Evolutionary conservation across 2,113 vertebrate species (phyloP), one percentile per base, ranked within the genome.

Genomic region (Dunckerocampus dactyliophorus): DNA sequence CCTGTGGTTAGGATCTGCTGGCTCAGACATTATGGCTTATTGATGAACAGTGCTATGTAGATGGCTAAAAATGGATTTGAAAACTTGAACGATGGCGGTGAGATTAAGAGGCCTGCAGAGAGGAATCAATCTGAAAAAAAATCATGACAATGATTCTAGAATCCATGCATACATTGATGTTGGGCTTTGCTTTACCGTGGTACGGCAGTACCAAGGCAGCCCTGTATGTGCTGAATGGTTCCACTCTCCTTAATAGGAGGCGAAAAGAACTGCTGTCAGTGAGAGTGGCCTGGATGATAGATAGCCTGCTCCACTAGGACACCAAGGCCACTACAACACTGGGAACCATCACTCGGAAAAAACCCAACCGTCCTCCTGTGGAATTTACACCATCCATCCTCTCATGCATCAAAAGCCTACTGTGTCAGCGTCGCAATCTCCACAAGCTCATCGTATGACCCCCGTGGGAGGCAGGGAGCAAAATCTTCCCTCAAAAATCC

Each of bases 181-280:
- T n/a, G 47, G 47, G 0, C 2, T 9, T 19, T 50, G 39, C 39
- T 43, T 13, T 43, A 14, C 31, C 12, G 11, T 19, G 47, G 47
- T 9, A 19, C 9, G 8, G 14, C 47, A 19, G n/a, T 24, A 14
- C 49, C 20, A 13, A 51, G 1, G 6, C 49, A 2, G 24, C 11
- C 15, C 1, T 10, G 22, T 10, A 15, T n/a, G 31, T 37, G 9
- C 31, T 9, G 28, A 31, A 52, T 63, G 77, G 73, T 76, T 63
- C 70, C 72, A 72, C 75, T 76, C 69, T 70, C 61, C 65, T 63
- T 75, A 72, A 79, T 66, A 47, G 75, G 65, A 82, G 69, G 51
- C 62, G 69, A 68, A 76, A 69, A 80, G 81, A 78, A 67, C 74
- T 73, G 77, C 65, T 82, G 81, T 79, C 82, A 81, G 62, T 69